A percentile compares a stretch with the other conserved stretches of the same genome.
Conservation (phyloP, 2,888 invertebrate genomes). For the Diplolepis rosae region DNA sequence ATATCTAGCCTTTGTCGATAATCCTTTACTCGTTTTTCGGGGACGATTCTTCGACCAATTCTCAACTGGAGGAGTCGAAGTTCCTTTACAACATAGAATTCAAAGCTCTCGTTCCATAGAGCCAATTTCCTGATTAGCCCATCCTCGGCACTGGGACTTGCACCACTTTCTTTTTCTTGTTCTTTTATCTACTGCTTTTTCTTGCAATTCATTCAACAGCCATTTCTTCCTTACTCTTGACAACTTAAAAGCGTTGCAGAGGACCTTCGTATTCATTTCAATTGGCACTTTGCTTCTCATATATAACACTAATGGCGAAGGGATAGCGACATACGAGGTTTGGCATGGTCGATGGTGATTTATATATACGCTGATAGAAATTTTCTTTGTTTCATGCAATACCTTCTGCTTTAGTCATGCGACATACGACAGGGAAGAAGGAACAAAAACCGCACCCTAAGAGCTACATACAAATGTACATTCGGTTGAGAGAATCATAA, state of each 20-base stretch:
- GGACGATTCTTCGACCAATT: conserved; percentile 28
- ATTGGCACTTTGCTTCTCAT: background rate
- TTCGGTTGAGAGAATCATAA: conserved; percentile 10
- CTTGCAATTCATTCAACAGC: background rate
- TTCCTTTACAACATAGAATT: conserved; percentile 23
- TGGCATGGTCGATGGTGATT: background rate
- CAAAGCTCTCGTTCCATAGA: conserved; percentile 29
- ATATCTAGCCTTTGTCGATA: conserved; percentile 25
- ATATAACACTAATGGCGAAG: background rate
- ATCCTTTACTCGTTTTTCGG: conserved; percentile 29
- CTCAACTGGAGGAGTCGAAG: conserved; percentile 12
- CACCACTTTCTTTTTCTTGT: conserved; percentile 22
- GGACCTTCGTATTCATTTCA: background rate
- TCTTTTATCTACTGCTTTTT: background rate
- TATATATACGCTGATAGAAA: background rate
- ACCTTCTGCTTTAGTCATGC: background rate
- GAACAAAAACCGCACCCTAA: conserved; percentile 11
- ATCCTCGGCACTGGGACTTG: background rate
- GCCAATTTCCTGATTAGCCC: conserved; percentile 36
- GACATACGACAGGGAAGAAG: background rate
- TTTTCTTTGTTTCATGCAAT: background rate
- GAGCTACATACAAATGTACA: background rate
- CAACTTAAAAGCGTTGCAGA: background rate
- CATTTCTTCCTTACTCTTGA: background rate
- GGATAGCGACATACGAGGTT: background rate